These are phyloP conservation scores for Pygoscelis adeliae DNA, from an alignment of 2,113 vertebrate genomes.

Conservation along the genomic window DNA sequence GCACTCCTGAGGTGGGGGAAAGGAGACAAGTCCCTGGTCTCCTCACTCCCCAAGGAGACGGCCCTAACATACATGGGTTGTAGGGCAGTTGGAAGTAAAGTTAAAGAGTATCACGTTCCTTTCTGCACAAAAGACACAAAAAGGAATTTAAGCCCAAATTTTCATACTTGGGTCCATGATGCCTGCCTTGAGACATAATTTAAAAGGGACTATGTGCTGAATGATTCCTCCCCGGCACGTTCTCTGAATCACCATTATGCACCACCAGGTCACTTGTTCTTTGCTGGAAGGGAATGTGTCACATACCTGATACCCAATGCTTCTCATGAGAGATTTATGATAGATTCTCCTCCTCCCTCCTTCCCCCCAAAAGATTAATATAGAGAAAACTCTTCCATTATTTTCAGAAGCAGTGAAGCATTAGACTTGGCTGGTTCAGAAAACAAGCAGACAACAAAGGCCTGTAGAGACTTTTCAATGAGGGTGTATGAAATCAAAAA, in stretches of 20 bases:
- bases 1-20: not conserved
- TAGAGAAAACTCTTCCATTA: not conserved
- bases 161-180: not conserved
- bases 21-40: not conserved
- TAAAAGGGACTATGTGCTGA: not conserved
- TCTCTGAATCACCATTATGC: not conserved
- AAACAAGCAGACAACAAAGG: not conserved
- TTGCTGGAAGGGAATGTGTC: not conserved
- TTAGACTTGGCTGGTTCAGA: not conserved
- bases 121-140: not conserved
- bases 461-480: not conserved
- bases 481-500: not conserved
- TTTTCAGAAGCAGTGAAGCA: not conserved
- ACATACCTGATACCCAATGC: not conserved
- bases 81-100: not conserved
- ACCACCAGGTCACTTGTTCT: not conserved
- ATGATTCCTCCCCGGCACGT: not conserved
- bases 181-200: not conserved
- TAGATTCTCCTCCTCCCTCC: not conserved
- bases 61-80: not conserved
- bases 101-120: not conserved
- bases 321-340: not conserved
- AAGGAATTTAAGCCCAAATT: not conserved
- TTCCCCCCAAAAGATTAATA: not conserved
- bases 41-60: fast-evolving